Conservation (phyloP, 2,888 invertebrate species). For the Ecliptopera silaceata region DNA sequence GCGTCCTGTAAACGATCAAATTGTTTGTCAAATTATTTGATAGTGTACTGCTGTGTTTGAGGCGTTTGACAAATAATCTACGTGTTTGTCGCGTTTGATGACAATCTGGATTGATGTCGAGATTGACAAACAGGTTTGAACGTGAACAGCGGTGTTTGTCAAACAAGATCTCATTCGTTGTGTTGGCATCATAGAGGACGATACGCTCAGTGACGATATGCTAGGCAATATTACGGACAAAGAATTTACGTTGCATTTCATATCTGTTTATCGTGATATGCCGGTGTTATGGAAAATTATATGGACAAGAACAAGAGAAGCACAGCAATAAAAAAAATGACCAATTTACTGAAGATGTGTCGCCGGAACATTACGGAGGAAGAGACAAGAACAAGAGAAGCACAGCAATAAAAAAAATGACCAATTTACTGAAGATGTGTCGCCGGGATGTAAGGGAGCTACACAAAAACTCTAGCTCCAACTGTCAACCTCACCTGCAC, state of each 20-base stretch:
- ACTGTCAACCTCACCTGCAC: no score
- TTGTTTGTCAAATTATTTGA: conserved; percentile 25
- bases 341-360: conserved; percentile 29
- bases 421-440: conserved; percentile 29
- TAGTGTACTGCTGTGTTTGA: conserved; percentile 28
- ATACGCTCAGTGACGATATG: conserved; percentile 23
- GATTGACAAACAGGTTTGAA: conserved; percentile 26
- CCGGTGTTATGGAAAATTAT: conserved; percentile 27
- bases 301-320: conserved; percentile 28
- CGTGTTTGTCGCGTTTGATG: conserved; percentile 27
- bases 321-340: conserved; percentile 28
- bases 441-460: no score
- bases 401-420: conserved; percentile 28
- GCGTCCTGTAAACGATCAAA: conserved; percentile 10
- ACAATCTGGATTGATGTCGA: conserved; percentile 25
- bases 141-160: conserved; percentile 25
- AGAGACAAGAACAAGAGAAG: conserved; percentile 27
- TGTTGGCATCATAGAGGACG: conserved; percentile 26
- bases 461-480: no score
- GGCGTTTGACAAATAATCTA: conserved; percentile 26
- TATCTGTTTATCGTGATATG: conserved; percentile 29
- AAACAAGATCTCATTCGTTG: conserved; percentile 24
- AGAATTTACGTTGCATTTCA: conserved; percentile 27
- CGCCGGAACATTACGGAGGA: no score
- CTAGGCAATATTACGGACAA: conserved; percentile 10